Conservation (phyloP, 1,140 invertebrate genomes). For the Drosophila triauraria region DNA sequence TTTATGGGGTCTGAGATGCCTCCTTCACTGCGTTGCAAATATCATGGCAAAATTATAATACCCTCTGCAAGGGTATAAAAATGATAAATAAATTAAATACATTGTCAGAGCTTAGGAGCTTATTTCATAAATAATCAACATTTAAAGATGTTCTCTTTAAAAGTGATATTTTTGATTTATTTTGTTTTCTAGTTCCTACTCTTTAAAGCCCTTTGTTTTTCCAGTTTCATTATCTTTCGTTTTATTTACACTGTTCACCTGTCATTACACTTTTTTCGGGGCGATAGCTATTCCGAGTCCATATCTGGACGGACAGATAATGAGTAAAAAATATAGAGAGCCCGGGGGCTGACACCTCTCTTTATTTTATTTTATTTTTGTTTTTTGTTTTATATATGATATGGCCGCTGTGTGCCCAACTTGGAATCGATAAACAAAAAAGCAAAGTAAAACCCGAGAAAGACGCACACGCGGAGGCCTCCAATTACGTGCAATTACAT, state of each 20-base stretch:
- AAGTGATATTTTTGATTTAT: neutral
- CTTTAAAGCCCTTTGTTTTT: neutral
- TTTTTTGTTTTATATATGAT: constrained; percentile 11
- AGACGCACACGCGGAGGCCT: constrained; percentile 26
- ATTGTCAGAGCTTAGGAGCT: too few species aligned
- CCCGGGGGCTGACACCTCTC: neutral
- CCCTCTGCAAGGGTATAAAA: too few species aligned
- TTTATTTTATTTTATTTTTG: constrained; percentile 1
- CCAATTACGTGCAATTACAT: constrained; percentile 59
- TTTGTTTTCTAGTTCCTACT: neutral
- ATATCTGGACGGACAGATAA: constrained; percentile 25
- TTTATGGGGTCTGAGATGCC: too few species aligned
- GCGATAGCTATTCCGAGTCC: constrained; percentile 12
- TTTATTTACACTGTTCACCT: constrained; percentile 41
- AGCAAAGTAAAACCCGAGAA: constrained; percentile 27
- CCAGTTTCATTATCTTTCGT: neutral
- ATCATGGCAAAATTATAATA: too few species aligned
- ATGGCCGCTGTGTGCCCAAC: neutral
- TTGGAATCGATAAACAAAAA: constrained; percentile 45
- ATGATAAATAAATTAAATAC: too few species aligned
- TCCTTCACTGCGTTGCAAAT: too few species aligned
- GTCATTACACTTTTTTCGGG: constrained; percentile 20
- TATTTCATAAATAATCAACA: neutral
- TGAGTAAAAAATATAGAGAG: constrained; percentile 11
- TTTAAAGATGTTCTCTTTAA: neutral